Evolutionary conservation across 2,113 vertebrate genomes (phyloP).

Genomic region (Nothoprocta pentlandii): DNA sequence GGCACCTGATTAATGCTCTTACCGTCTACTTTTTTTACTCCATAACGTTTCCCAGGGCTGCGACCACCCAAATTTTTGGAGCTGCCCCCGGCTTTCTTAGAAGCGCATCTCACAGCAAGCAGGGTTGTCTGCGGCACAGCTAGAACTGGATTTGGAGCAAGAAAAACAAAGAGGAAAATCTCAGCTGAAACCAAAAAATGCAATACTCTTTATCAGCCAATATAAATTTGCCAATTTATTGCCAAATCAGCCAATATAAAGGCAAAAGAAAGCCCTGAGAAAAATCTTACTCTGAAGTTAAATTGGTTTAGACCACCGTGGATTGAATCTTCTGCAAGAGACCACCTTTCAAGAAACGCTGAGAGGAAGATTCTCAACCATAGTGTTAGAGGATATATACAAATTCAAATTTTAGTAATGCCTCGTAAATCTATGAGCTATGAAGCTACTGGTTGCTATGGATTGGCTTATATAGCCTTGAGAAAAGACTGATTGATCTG

Average conservation of each 20-base stretch:
- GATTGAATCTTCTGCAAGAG: background rate
- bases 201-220: background rate
- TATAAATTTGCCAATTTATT: background rate
- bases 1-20: background rate
- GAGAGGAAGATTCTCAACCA: background rate
- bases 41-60: slow-evolving; percentile 86
- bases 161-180: background rate
- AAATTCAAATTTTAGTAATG: background rate
- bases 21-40: slow-evolving; percentile 92
- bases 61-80: slow-evolving; percentile 90
- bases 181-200: background rate
- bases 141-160: slow-evolving; percentile 42
- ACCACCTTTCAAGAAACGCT: background rate
- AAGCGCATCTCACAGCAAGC: slow-evolving; percentile 82
- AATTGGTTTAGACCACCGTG: background rate
- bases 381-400: background rate
- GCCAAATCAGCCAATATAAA: background rate
- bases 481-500: background rate
- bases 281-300: background rate
- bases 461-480: background rate
- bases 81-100: slow-evolving; percentile 90
- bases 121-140: slow-evolving; percentile 41
- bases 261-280: background rate
- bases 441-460: background rate
- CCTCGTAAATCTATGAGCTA: background rate